These are phyloP conservation scores for Phania funesta DNA, from an alignment of 2,888 invertebrate genomes.

Conservation along the genomic window DNA sequence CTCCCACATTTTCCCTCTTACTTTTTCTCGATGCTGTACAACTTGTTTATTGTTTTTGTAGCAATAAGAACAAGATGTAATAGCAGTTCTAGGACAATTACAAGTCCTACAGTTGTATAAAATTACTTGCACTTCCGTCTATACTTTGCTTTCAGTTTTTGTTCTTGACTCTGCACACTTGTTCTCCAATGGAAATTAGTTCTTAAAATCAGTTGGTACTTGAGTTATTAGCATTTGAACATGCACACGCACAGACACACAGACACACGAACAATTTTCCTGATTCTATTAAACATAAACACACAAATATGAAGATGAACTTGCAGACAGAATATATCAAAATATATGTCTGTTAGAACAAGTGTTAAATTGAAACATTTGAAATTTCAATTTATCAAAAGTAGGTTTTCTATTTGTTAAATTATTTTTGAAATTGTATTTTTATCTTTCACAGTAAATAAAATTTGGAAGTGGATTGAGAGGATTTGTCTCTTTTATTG, in stretches of 20 bases:
- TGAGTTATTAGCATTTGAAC: constrained; percentile 56
- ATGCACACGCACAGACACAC: background rate
- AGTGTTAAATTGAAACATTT: constrained; percentile 46
- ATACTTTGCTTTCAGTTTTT: background rate
- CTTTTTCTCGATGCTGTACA: background rate
- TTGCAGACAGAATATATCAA: background rate
- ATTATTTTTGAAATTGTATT: background rate
- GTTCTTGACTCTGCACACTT: constrained; percentile 39
- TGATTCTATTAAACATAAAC: no score
- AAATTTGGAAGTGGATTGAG: background rate
- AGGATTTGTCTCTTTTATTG: no score
- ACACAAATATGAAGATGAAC: background rate
- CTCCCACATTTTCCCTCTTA: background rate
- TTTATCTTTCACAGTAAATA: background rate
- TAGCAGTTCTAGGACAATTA: background rate
- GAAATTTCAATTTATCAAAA: constrained; percentile 31
- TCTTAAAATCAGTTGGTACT: constrained; percentile 58
- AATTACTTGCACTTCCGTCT: constrained; percentile 27
- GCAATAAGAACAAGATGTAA: background rate
- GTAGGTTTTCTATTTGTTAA: background rate
- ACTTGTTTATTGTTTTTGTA: constrained; percentile 8
- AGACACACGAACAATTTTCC: background rate
- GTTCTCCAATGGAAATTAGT: constrained; percentile 55
- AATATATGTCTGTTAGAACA: constrained; percentile 20
- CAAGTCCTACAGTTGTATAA: background rate